Evolutionary conservation across 1,140 invertebrate species (phyloP).

Genomic region (Zaprionus camerounensis): DNA sequence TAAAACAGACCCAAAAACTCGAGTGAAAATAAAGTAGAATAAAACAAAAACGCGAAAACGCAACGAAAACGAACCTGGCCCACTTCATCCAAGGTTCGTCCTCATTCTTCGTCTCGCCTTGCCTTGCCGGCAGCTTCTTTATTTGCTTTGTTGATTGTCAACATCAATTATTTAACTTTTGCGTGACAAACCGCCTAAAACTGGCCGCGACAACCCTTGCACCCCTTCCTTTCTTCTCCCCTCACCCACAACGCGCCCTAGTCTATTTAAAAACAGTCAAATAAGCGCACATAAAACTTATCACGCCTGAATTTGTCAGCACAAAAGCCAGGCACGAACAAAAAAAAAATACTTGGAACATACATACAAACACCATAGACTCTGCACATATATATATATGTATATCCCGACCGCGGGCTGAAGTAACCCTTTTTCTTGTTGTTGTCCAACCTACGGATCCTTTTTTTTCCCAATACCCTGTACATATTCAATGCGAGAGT

Average conservation of each 20-base stretch:
- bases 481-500: too few relatives aligned
- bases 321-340: conserved; percentile 68
- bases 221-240: neutral
- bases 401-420: conserved; percentile 30
- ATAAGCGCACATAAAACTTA: conserved; percentile 83
- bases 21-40: conserved; percentile 30
- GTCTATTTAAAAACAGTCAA: conserved; percentile 83
- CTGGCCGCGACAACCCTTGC: conserved; percentile 28
- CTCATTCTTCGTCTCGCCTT: conserved; percentile 42
- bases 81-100: conserved; percentile 59
- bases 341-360: conserved; percentile 5
- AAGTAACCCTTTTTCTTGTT: conserved; percentile 60
- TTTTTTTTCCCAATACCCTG: conserved; percentile 50
- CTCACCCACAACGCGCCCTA: conserved; percentile 10
- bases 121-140: conserved; percentile 63
- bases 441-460: conserved; percentile 43
- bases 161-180: conserved; percentile 84
- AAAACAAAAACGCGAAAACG: conserved; percentile 22
- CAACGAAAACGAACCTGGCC: conserved; percentile 23
- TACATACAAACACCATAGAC: neutral
- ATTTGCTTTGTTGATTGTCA: conserved; percentile 83
- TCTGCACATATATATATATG: conserved; percentile 12
- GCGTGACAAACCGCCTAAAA: conserved; percentile 62
- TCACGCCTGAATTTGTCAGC: conserved; percentile 83
- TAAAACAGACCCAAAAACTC: conserved; percentile 43